Evolutionary conservation across 2,888 invertebrate species (phyloP).

Genomic region (Noctua fimbriata): DNA sequence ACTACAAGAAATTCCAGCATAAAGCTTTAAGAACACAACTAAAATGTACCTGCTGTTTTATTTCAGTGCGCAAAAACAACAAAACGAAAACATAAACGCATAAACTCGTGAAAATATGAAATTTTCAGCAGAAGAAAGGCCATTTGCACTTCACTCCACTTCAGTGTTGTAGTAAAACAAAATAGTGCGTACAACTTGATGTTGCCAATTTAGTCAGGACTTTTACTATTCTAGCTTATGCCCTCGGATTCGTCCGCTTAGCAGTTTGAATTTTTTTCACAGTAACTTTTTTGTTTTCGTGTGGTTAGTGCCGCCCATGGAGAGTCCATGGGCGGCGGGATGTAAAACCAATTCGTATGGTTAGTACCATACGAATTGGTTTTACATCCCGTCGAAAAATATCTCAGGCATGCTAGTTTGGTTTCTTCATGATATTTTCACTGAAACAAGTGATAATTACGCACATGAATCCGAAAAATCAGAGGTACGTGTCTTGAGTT

Average conservation of each 20-base stretch:
- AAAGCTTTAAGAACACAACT: conserved; percentile 12
- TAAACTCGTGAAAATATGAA: conserved; percentile 50
- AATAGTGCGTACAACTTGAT: conserved; percentile 62
- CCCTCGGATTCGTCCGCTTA: background rate
- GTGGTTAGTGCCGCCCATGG: too few species aligned
- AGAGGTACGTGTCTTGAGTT: too few species aligned
- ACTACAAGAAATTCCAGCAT: background rate
- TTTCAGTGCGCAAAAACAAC: conserved; percentile 6
- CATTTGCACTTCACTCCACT: conserved; percentile 48
- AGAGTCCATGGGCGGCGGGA: too few species aligned
- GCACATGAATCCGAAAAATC: too few species aligned
- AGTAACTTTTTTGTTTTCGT: background rate
- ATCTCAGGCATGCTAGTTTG: too few species aligned
- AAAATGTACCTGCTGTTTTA: conserved; percentile 15
- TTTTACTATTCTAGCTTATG: background rate
- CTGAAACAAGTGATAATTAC: too few species aligned
- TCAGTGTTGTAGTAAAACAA: conserved; percentile 60
- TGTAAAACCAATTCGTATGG: too few species aligned
- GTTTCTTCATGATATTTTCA: too few species aligned
- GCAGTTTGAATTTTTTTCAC: too few species aligned
- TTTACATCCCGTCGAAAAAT: too few species aligned
- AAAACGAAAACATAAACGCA: conserved; percentile 24
- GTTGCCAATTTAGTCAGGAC: conserved; percentile 46
- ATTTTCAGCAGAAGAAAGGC: conserved; percentile 38
- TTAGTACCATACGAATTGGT: too few species aligned